phyloP scores from a whole-genome alignment of 2,113 vertebrate genomes.

The Microcebus tavaratra region DNA sequence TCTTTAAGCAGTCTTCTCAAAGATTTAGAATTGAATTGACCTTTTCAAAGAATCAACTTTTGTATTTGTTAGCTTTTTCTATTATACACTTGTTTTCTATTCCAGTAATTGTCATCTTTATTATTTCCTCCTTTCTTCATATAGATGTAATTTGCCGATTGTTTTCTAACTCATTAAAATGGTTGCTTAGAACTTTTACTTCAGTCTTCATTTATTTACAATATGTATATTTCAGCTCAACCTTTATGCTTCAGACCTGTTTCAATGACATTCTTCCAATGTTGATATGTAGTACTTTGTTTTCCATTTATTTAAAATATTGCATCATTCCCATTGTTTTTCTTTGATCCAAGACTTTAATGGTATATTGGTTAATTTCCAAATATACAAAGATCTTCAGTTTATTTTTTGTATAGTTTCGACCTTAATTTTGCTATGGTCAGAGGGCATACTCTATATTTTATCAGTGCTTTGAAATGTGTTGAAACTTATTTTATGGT shows the following conservation, averaged over 20 bases:
- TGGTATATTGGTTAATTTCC: background rate
- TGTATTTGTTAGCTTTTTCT: background rate
- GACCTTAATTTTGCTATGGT: background rate
- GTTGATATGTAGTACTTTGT: background rate
- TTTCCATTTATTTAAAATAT: background rate
- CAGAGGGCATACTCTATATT: background rate
- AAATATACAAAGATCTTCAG: background rate
- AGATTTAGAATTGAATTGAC: background rate
- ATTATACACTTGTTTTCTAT: background rate
- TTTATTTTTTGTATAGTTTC: background rate
- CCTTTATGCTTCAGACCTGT: background rate
- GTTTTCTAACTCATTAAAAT: conserved; percentile 1
- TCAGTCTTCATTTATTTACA: background rate
- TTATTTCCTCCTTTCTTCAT: background rate
- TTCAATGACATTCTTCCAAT: background rate
- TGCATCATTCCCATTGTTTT: background rate
- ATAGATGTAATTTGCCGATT: background rate
- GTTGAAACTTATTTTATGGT: background rate
- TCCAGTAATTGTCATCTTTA: background rate
- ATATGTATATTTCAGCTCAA: background rate
- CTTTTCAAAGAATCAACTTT: background rate
- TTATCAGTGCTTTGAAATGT: background rate
- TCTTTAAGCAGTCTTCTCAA: background rate
- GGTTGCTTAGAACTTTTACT: background rate
- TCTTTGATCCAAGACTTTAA: background rate